Conservation (phyloP, 2,797 vertebrate genomes). For the Pitangus sulphuratus region DNA sequence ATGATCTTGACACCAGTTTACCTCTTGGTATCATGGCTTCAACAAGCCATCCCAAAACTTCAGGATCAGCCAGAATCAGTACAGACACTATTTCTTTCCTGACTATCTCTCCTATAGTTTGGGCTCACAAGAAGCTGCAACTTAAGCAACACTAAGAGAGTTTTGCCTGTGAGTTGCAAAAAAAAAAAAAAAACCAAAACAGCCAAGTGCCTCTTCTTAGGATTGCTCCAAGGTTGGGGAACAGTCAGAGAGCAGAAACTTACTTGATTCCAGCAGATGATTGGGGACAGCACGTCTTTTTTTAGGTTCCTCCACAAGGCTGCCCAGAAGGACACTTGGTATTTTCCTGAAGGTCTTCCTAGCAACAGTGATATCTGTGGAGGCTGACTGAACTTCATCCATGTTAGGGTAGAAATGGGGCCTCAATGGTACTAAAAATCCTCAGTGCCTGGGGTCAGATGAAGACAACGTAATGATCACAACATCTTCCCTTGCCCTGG, state of each 20-base stretch:
- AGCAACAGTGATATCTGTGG: not conserved
- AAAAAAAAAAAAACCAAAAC: not conserved
- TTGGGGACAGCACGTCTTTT: slow-evolving; percentile 74
- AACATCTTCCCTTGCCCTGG: not conserved
- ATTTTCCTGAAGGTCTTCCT: slow-evolving; percentile 57
- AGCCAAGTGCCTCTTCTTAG: not conserved
- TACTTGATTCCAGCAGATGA: slow-evolving; percentile 90
- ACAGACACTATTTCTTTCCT: not conserved
- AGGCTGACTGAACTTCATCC: slow-evolving; percentile 73
- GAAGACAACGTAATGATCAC: not conserved
- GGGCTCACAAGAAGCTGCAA: not conserved
- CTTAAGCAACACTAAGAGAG: not conserved
- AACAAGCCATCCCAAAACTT: not conserved
- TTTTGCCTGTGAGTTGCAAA: not conserved
- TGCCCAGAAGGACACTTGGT: slow-evolving; percentile 76
- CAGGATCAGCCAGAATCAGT: not conserved
- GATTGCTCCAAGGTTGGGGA: not conserved
- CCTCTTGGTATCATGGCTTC: not conserved
- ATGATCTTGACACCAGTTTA: not conserved
- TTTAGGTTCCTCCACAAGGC: slow-evolving; percentile 81
- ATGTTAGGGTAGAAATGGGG: slow-evolving; percentile 67
- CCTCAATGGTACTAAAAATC: slow-evolving; percentile 4
- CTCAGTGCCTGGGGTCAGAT: slow-evolving; percentile 39
- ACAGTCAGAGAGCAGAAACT: not conserved
- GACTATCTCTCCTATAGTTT: not conserved